phyloP scores from a whole-genome alignment of 92 coral and sea anemone species.

The Chrysogorgia sp. region DNA sequence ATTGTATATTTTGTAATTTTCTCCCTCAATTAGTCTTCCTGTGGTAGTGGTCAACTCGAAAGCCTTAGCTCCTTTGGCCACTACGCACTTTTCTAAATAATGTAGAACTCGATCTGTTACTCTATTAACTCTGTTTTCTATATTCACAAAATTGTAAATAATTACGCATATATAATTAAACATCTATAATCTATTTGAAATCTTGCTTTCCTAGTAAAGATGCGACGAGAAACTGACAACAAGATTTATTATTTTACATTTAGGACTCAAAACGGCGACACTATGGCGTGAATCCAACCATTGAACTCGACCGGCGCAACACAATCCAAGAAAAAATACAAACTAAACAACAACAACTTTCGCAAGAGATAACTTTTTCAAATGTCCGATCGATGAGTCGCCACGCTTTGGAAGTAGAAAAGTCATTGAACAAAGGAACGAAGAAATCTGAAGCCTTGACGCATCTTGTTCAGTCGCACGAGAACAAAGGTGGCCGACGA shows the following conservation, averaged over 20 bases:
- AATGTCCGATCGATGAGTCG: constrained; percentile 85
- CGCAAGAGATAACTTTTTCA: constrained; percentile 75
- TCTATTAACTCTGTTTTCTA: no score
- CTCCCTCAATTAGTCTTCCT: no score
- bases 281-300: constrained; percentile 76
- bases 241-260: not conserved
- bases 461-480: constrained; percentile 77
- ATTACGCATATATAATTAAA: no score
- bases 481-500: constrained; percentile 34
- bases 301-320: constrained; percentile 67
- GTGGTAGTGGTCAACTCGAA: no score
- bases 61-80: no score
- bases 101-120: no score
- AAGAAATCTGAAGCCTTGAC: constrained; percentile 69
- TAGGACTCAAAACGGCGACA: constrained; percentile 78
- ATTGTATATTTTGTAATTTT: not conserved
- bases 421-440: constrained; percentile 89
- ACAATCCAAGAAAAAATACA: constrained; percentile 72
- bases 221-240: not conserved
- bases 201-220: not conserved
- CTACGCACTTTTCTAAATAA: no score
- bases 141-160: no score
- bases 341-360: constrained; percentile 66
- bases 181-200: not conserved
- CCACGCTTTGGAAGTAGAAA: constrained; percentile 95